Evolutionary conservation across 2,113 vertebrate species (phyloP).

Genomic region (Ammospiza caudacuta): DNA sequence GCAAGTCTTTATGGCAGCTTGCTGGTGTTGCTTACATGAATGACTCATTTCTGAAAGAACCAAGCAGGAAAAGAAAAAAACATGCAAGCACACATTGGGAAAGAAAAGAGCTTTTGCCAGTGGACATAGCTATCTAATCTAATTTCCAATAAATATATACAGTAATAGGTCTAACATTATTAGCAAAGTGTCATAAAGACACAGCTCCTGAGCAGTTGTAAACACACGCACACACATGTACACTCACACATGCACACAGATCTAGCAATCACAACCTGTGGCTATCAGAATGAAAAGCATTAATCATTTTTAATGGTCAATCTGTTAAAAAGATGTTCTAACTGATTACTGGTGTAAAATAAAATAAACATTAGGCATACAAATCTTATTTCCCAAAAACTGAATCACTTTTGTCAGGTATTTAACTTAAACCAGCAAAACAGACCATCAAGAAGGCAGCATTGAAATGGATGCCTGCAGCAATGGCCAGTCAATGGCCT

Average conservation of each 20-base stretch:
- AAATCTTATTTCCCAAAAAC: constrained; percentile 73
- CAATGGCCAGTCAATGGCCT: constrained; percentile 90
- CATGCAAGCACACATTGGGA: neutral
- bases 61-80: neutral
- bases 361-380: constrained; percentile 71
- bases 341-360: constrained; percentile 71
- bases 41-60: constrained; percentile 28
- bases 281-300: constrained; percentile 70
- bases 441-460: constrained; percentile 83
- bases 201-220: constrained; percentile 31
- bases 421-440: constrained; percentile 85
- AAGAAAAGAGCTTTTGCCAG: constrained; percentile 69
- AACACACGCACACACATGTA: neutral
- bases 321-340: constrained; percentile 50
- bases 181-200: constrained; percentile 58
- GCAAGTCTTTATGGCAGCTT: neutral
- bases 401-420: constrained; percentile 82
- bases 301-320: constrained; percentile 79
- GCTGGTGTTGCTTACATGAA: neutral
- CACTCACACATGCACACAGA: neutral
- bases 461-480: constrained; percentile 91
- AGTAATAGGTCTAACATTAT: constrained; percentile 57
- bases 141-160: constrained; percentile 64
- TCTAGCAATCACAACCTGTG: constrained; percentile 43
- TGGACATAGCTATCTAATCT: constrained; percentile 37